Base-by-base conservation (phyloP, 2,888 invertebrate genomes). In the Onchidella celtica region DNA sequence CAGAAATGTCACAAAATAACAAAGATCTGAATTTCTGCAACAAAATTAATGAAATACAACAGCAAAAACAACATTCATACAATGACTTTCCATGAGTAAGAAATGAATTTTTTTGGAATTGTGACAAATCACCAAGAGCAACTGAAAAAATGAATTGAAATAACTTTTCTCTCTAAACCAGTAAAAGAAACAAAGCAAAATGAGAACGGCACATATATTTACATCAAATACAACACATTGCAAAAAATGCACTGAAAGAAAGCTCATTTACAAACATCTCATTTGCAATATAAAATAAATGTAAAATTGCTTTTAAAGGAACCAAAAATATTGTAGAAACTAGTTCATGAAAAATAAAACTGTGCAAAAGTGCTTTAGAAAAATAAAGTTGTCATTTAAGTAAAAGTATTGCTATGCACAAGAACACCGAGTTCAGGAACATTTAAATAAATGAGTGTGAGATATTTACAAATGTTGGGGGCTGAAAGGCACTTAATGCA, bases 401-500 rank as follows among this genome's bases (percentile, higher is more conserved):
- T 11, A 47, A 47, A 6, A 47, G 47, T 47, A 47, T 17, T 47
- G 6, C n/a, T 36, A 73, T 34, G 29, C 61, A 59, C 27, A 36
- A 47, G 36, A 34, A 73, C 38, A 73, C 73, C 73, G 38, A 73
- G 73, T 57, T 38, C 73, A 73, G 59, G 38, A 59, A 61, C 6
- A 61, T 61, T 59, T 61, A 57, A 61, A 36, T 73, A 57, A 59
- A 36, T 73, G 59, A 17, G n/a, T 36, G 24, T 11, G 24, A 73
- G 27, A 34, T 73, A 59, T 73, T 17, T 73, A 73, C 73, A 73
- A 36, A n/a, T 73, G 24, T 32, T 24, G 24, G 61, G n/a, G n/a
- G 61, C 32, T 70, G 70, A 73, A 73, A 73, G 73, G 73, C 73
- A 73, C 73, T 73, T 73, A 36, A 36, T 11, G n/a, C 14, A 63